Conservation (phyloP, 2,888 invertebrate species). For the Eilema sororculum region DNA sequence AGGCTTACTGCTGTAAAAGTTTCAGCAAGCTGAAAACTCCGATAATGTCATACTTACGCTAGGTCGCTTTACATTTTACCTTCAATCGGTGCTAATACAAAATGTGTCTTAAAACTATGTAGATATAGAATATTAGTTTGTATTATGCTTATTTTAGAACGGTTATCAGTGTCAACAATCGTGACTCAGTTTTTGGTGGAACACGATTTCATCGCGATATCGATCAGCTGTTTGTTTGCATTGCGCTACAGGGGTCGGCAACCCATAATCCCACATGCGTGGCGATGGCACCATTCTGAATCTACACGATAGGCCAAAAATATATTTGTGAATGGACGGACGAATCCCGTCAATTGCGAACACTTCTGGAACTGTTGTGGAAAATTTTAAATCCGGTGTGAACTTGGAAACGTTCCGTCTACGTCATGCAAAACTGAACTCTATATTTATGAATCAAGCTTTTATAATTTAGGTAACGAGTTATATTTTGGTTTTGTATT, state of each 20-base stretch:
- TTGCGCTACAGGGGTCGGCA: constrained; percentile 73
- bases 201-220: constrained; percentile 62
- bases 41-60: constrained; percentile 29
- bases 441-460: constrained; percentile 39
- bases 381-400: constrained; percentile 79
- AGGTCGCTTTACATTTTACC: constrained; percentile 26
- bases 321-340: constrained; percentile 73
- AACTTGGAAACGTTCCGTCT: constrained; percentile 57
- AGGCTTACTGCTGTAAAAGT: neutral
- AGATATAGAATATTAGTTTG: constrained; percentile 19
- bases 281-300: constrained; percentile 74
- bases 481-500: constrained; percentile 27
- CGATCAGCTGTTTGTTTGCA: constrained; percentile 81
- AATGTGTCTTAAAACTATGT: neutral
- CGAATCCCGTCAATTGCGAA: constrained; percentile 61
- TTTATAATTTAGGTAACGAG: constrained; percentile 30
- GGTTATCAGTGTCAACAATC: constrained; percentile 46
- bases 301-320: constrained; percentile 71
- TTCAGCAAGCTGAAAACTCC: constrained; percentile 11
- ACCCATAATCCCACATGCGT: constrained; percentile 70
- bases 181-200: constrained; percentile 42
- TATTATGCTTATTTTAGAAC: constrained; percentile 18
- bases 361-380: constrained; percentile 70
- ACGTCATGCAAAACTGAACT: constrained; percentile 57
- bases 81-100: neutral